Evolutionary conservation across 2,797 vertebrate species (phyloP), one percentile per base, ranked within the genome.

Genomic region (Silurus aristotelis): DNA sequence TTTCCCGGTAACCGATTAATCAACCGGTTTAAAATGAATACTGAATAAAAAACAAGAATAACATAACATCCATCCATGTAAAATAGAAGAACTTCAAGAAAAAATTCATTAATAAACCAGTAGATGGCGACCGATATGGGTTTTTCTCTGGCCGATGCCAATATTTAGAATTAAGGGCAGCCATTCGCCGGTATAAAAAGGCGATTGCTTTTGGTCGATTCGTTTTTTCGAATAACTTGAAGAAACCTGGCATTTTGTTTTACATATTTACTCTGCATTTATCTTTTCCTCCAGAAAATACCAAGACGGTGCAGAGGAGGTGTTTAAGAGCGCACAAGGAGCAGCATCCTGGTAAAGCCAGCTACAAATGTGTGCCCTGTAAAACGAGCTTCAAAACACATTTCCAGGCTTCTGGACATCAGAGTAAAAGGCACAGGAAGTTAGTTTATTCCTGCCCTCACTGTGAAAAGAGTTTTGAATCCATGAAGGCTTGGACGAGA

Each of bases 281-380:
- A 4, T 10, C 64, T 56, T 83, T 46, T 61, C 20, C 6, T 64
- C 9, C 64, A 83, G 82, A 52, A 58, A 80, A n/a, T 19, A 75
- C 60, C 2, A 84, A 20, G 77, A 48, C n/a, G 3, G 14, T 75
- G 10, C 46, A 19, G 60, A 73, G 92, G 12, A 90, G 93, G 72
- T 92, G 91, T 90, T 92, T 93, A 17, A 89, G 93, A n/a, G 90
- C 92, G 56, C 93, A 93, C 90, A 89, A 93, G 67, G 89, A 89
- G 3, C 90, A 89, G 55, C 93, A 88, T 61, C 91, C 84, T 84
- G 83, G 87, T 15, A 92, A 91, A 12, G 84, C 84, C 61, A 71
- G 68, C 67, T 82, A 87, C 83, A 84, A 81, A 73, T 88, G 89
- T 66, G 27, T 82, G 43, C 68, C 75, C 38, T 88, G 85, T 2